Evolutionary conservation across 2,113 vertebrate species (phyloP).

Genomic region (Sinosuthora webbiana): DNA sequence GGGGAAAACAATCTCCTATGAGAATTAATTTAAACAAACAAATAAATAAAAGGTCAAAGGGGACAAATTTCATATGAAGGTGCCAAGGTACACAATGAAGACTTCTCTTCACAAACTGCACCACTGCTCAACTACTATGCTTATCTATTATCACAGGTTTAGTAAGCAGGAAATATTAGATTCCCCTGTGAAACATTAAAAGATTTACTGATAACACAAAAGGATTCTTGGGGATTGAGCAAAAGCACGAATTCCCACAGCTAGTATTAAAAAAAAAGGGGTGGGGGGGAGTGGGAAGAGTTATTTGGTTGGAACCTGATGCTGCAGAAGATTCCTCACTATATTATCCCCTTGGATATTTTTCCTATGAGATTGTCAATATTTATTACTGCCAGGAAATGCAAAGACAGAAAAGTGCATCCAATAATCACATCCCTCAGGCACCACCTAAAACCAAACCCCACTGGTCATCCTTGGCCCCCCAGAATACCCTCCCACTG

Average conservation of each 20-base stretch:
- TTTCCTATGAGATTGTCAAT: not conserved
- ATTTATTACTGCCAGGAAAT: not conserved
- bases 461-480: too few species aligned
- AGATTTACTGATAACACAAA: conserved; percentile 23
- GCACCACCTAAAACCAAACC: not conserved
- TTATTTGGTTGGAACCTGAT: not conserved
- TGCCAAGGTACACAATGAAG: conserved; percentile 12
- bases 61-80: not conserved
- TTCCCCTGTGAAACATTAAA: conserved; percentile 7
- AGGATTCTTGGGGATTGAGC: not conserved
- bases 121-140: not conserved
- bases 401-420: not conserved
- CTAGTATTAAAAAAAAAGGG: not conserved
- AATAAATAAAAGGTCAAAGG: not conserved
- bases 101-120: not conserved
- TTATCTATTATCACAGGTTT: conserved; percentile 31
- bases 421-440: not conserved
- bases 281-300: not conserved
- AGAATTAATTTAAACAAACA: not conserved
- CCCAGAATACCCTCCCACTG: not conserved
- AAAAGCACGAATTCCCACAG: not conserved
- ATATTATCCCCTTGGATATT: not conserved
- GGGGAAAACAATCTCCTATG: not conserved
- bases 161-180: conserved; percentile 22
- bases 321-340: not conserved